Percentiles rank a stretch among this genome's conserved stretches.
phyloP scores from a whole-genome alignment of 2,888 invertebrate genomes.

The Mesodorylaimus sp. region DNA sequence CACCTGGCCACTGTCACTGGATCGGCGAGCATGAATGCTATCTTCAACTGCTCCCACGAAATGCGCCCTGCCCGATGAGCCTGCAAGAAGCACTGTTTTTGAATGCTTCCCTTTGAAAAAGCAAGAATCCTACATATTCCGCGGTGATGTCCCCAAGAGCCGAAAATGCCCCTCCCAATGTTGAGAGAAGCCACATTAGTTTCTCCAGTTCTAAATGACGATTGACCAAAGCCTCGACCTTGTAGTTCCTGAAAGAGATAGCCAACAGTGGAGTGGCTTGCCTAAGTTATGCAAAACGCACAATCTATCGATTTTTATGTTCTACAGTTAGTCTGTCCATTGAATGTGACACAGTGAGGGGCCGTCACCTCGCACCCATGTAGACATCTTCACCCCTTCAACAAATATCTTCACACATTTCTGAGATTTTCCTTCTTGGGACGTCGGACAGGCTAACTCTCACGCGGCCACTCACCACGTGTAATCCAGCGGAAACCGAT shows the following conservation, averaged over 20 bases:
- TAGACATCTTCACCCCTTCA: too few relatives aligned
- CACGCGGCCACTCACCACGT: too few relatives aligned
- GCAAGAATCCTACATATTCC: slow-evolving; percentile 46
- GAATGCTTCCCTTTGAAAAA: slow-evolving; percentile 3
- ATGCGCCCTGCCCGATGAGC: slow-evolving; percentile 71
- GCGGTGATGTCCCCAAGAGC: slow-evolving; percentile 71
- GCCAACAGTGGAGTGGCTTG: too few relatives aligned
- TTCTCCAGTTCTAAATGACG: slow-evolving; percentile 49
- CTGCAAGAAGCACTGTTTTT: slow-evolving; percentile 35
- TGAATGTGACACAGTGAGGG: too few relatives aligned
- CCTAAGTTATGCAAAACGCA: too few relatives aligned
- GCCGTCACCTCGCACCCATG: too few relatives aligned
- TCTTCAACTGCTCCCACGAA: slow-evolving; percentile 58
- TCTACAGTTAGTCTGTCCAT: too few relatives aligned
- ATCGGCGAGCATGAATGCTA: slow-evolving; percentile 63
- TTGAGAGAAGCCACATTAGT: slow-evolving; percentile 80
- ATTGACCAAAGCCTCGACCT: slow-evolving; percentile 3
- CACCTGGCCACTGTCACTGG: slow-evolving; percentile 61
- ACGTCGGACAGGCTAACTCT: too few relatives aligned
- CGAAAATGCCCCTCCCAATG: slow-evolving; percentile 86
- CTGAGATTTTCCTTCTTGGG: too few relatives aligned
- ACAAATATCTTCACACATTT: too few relatives aligned
- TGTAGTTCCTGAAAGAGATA: slow-evolving; percentile 4
- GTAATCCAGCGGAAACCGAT: too few relatives aligned
- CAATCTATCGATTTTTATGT: too few relatives aligned